A percentile compares a stretch with the other conserved stretches of the same genome.
These are phyloP conservation scores for Entelurus aequoreus DNA, from an alignment of 2,113 vertebrate genomes.

Conservation along the genomic window DNA sequence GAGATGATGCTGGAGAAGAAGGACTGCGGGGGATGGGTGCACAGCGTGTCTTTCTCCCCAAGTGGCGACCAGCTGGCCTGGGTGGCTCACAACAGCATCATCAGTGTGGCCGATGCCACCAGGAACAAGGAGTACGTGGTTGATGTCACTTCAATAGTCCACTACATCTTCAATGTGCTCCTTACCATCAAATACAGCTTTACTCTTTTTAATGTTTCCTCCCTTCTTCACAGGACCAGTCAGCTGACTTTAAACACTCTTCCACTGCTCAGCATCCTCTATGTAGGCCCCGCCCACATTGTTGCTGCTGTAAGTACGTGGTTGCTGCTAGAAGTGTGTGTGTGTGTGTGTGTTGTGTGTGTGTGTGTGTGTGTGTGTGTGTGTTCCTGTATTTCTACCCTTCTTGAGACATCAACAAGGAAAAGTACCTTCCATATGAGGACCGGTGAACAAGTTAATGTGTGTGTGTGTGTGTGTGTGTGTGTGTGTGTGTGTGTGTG, in stretches of 20 bases:
- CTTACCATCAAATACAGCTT: too few species aligned
- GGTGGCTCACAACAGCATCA: conserved; percentile 76
- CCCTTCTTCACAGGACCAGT: conserved; percentile 58
- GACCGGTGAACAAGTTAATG: too few species aligned
- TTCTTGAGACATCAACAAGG: too few species aligned
- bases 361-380: neutral
- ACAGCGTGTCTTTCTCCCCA: conserved; percentile 73
- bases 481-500: neutral
- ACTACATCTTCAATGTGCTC: too few species aligned
- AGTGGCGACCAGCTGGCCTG: conserved; percentile 71
- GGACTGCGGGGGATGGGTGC: conserved; percentile 79
- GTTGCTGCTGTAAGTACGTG: conserved; percentile 66
- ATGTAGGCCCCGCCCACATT: conserved; percentile 62
- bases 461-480: neutral
- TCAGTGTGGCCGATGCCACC: conserved; percentile 66
- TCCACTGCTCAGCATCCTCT: conserved; percentile 62
- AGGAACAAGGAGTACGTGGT: conserved; percentile 71
- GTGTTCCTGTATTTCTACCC: too few species aligned
- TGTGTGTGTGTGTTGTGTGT: neutral
- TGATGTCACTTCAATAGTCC: neutral
- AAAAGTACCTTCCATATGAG: too few species aligned
- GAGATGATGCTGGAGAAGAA: conserved; percentile 73
- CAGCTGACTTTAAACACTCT: conserved; percentile 62
- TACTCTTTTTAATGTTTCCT: too few species aligned
- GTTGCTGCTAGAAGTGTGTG: too few species aligned